Conservation (phyloP, 37 sponge, comb jelly and placozoan genomes). For the Hormiphora californensis region DNA sequence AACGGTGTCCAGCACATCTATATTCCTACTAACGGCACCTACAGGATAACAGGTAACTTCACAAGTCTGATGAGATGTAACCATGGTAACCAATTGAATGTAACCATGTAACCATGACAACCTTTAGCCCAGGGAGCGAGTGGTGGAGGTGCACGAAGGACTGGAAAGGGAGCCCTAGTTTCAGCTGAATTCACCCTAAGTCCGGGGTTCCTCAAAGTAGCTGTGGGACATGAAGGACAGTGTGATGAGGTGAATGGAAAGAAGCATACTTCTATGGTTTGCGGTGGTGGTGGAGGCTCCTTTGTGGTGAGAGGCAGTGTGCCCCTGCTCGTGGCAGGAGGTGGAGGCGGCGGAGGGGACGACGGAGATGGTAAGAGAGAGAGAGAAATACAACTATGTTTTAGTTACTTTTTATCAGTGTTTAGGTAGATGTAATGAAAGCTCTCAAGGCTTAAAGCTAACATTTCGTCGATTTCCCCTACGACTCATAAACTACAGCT, state of each 20-base stretch:
- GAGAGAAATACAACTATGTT: neutral
- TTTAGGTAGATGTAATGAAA: constrained; percentile 71
- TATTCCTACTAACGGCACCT: neutral
- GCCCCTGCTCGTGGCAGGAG: neutral
- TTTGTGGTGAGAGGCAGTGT: neutral
- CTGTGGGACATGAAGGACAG: constrained; percentile 15
- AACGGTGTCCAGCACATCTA: constrained; percentile 24
- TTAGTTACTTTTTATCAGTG: constrained; percentile 52
- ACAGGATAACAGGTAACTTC: constrained; percentile 47
- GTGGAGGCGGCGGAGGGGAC: constrained; percentile 47
- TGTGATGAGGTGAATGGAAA: constrained; percentile 25
- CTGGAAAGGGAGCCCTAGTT: neutral
- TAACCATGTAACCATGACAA: neutral
- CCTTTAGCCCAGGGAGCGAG: neutral
- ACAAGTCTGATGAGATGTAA: neutral
- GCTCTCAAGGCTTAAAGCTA: constrained; percentile 90
- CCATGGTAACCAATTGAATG: neutral
- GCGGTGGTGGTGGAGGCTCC: constrained; percentile 33
- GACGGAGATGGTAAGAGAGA: constrained; percentile 20
- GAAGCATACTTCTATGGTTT: neutral
- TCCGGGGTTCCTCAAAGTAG: neutral
- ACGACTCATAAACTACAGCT: no score
- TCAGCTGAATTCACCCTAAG: neutral
- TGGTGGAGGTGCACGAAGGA: neutral
- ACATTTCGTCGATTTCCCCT: constrained; percentile 79